These are phyloP conservation scores for Whitmania pigra DNA, from an alignment of 1,140 invertebrate species.

Conservation along the genomic window DNA sequence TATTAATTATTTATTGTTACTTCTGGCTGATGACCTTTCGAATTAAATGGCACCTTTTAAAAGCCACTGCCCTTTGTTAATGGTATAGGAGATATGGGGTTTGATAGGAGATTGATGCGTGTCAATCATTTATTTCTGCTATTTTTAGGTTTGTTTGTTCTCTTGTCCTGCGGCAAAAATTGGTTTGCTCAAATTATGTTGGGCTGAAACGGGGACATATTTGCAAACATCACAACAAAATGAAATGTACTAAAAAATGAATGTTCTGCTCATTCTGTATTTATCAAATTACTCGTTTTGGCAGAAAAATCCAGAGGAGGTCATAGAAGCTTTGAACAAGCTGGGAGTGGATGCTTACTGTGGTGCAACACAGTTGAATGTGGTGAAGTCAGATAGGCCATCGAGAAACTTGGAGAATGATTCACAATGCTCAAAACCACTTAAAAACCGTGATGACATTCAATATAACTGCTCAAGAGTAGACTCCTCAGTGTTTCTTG, in stretches of 20 bases:
- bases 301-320: conserved; percentile 38
- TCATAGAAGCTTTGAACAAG: conserved; percentile 33
- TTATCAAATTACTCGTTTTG: not conserved
- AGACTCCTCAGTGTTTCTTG: not conserved
- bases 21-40: no score
- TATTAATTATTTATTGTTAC: no score
- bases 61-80: no score
- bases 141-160: no score
- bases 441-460: not conserved
- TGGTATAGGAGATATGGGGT: no score
- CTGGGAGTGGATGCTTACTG: conserved; percentile 41
- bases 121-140: no score
- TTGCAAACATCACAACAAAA: not conserved
- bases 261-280: not conserved
- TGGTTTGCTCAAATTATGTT: no score
- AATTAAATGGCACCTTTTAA: no score
- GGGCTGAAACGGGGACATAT: no score
- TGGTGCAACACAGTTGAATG: conserved; percentile 39
- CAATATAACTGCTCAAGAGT: not conserved
- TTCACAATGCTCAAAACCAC: not conserved
- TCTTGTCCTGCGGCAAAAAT: no score
- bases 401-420: not conserved
- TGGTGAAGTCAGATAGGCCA: conserved; percentile 34
- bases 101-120: no score
- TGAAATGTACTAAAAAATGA: not conserved